Evolutionary conservation across 2,113 vertebrate species (phyloP).

Genomic region (Chionis minor): DNA sequence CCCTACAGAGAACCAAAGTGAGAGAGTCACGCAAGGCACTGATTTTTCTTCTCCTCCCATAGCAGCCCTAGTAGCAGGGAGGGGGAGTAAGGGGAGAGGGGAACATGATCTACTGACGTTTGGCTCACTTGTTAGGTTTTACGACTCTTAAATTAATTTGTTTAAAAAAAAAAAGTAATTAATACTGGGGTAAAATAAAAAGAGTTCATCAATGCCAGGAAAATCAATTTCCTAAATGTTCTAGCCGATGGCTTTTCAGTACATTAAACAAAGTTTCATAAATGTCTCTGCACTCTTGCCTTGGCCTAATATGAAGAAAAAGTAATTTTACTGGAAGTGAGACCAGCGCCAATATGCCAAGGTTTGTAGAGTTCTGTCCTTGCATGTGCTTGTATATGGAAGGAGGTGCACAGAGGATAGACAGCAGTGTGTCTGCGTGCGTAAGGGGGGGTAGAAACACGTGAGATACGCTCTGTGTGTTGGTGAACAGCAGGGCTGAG

Average conservation of each 20-base stretch:
- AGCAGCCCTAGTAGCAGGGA: background rate
- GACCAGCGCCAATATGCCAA: constrained; percentile 55
- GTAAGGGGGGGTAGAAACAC: background rate
- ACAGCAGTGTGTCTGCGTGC: background rate
- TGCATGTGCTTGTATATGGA: background rate
- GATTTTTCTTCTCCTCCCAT: background rate
- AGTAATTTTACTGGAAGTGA: constrained; percentile 81
- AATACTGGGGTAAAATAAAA: constrained; percentile 88
- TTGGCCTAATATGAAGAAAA: constrained; percentile 82
- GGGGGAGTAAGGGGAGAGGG: constrained; percentile 49
- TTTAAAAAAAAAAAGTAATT: constrained; percentile 84
- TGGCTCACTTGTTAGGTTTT: constrained; percentile 87
- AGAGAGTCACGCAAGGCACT: background rate
- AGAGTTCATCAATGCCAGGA: constrained; percentile 89
- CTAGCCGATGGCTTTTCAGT: constrained; percentile 89
- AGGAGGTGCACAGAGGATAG: background rate
- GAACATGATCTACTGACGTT: constrained; percentile 80
- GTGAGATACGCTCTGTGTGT: rapidly evolving
- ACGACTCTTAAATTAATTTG: constrained; percentile 89
- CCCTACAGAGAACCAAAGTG: constrained; percentile 71
- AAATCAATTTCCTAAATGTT: constrained; percentile 92
- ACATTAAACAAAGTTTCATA: constrained; percentile 93
- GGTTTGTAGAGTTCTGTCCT: constrained; percentile 21
- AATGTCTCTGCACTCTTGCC: constrained; percentile 81
- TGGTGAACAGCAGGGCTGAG: background rate